A percentile compares a stretch with the other conserved stretches of the same genome.
Evolutionary conservation across 1,140 invertebrate genomes (phyloP).

Genomic region (Triops cancriformis): DNA sequence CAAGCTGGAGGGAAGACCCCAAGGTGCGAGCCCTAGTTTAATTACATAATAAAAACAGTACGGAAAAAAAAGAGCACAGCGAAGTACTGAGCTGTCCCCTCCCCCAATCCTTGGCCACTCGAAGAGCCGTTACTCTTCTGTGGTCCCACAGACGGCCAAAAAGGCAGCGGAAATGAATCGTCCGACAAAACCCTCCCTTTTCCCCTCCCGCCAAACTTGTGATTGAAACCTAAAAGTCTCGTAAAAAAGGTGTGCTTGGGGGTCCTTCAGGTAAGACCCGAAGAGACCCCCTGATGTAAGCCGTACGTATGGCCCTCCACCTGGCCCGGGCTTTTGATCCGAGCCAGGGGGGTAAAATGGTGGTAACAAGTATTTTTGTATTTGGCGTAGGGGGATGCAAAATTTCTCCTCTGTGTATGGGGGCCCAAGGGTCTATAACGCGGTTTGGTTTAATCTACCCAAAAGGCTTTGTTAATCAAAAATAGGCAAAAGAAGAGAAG

Average conservation of each 20-base stretch:
- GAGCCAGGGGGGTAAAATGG: background rate
- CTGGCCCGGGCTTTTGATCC: background rate
- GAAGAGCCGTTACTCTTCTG: background rate
- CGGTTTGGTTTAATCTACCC: background rate
- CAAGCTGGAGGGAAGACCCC: conserved; percentile 11
- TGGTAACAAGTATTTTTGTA: background rate
- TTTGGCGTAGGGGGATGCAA: background rate
- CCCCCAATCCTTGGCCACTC: background rate
- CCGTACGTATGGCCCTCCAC: background rate
- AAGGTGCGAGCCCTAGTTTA: conserved; percentile 4
- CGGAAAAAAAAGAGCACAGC: background rate
- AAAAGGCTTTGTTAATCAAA: conserved; percentile 11
- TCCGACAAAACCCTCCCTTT: no score
- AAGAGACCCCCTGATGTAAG: background rate
- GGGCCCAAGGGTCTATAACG: background rate
- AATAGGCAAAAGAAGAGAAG: background rate
- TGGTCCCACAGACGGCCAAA: background rate
- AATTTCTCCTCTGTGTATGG: background rate
- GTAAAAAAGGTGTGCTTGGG: conserved; percentile 5
- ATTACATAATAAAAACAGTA: conserved; percentile 6
- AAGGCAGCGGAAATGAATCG: background rate
- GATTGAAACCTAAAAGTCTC: conserved; percentile 10
- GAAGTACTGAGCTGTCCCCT: background rate
- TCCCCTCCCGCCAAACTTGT: background rate
- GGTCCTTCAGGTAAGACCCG: background rate